Conservation (phyloP, 2,113 vertebrate species). For the Scomber japonicus region DNA sequence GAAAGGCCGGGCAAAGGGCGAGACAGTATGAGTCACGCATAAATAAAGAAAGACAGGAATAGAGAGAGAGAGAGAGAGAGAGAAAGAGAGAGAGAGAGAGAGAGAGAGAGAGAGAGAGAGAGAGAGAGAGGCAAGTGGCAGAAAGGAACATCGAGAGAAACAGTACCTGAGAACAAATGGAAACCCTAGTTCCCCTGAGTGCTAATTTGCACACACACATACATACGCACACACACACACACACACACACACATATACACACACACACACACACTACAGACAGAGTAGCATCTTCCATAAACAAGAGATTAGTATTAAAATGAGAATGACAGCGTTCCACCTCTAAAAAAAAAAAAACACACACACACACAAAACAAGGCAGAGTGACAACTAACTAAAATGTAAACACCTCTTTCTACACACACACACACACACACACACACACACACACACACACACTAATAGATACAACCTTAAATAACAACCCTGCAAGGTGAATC, state of each 20-base stretch:
- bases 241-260: slow-evolving; percentile 31
- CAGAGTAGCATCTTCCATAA: slow-evolving; percentile 28
- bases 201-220: slow-evolving; percentile 41
- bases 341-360: slow-evolving; percentile 26
- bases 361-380: slow-evolving; percentile 17
- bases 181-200: slow-evolving; percentile 43
- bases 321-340: slow-evolving; percentile 24
- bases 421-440: slow-evolving; percentile 15
- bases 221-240: slow-evolving; percentile 25
- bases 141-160: background rate
- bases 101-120: slow-evolving; percentile 17
- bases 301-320: slow-evolving; percentile 36
- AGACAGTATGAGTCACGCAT: slow-evolving; percentile 71
- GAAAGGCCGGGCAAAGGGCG: slow-evolving; percentile 52
- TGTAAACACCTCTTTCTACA: slow-evolving; percentile 36
- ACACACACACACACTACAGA: slow-evolving; percentile 32
- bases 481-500: slow-evolving; percentile 66
- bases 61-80: slow-evolving; percentile 43
- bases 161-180: slow-evolving; percentile 47
- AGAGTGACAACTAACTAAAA: slow-evolving; percentile 23
- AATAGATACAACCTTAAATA: slow-evolving; percentile 34
- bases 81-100: slow-evolving; percentile 42
- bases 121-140: slow-evolving; percentile 25
- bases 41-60: slow-evolving; percentile 26
- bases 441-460: slow-evolving; percentile 3